A percentile compares a stretch with the other conserved stretches of the same genome.
Conservation (phyloP, 2,888 invertebrate species). For the Zaprionus obscuricornis region DNA sequence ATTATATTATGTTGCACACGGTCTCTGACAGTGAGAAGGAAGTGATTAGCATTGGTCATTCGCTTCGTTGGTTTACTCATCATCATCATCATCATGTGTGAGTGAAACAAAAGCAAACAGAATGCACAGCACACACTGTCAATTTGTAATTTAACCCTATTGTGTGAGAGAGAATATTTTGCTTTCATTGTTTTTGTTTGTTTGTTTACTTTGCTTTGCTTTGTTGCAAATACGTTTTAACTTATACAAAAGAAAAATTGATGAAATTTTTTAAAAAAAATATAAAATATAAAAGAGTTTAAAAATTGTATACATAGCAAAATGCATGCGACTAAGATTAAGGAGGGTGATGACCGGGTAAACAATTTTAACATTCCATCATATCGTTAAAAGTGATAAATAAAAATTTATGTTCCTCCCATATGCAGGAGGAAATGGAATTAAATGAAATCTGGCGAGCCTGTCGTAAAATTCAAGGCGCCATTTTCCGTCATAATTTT, state of each 20-base stretch:
- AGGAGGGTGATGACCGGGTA: constrained; percentile 71
- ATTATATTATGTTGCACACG: constrained; percentile 1
- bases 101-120: constrained; percentile 56
- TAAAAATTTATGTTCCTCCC: neutral
- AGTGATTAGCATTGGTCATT: constrained; percentile 60
- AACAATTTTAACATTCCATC: constrained; percentile 4
- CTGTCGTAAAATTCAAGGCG: constrained; percentile 91
- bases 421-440: constrained; percentile 67
- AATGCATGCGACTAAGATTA: constrained; percentile 65
- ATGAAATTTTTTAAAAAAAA: constrained; percentile 26
- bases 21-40: constrained; percentile 46
- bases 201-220: no score
- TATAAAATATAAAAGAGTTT: constrained; percentile 31
- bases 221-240: constrained; percentile 32
- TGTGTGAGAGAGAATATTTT: constrained; percentile 24
- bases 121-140: constrained; percentile 54
- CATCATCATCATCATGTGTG: constrained; percentile 5
- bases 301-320: constrained; percentile 31
- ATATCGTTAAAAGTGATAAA: constrained; percentile 30
- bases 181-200: constrained; percentile 59
- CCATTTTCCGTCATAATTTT: constrained; percentile 88
- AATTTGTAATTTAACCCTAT: constrained; percentile 51
- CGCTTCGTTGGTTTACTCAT: constrained; percentile 14
- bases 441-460: constrained; percentile 90
- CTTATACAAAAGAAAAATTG: no score